Evolutionary conservation across 2,888 invertebrate species (phyloP), one percentile per base, ranked within the genome.

Genomic region (Dryococelus australis): DNA sequence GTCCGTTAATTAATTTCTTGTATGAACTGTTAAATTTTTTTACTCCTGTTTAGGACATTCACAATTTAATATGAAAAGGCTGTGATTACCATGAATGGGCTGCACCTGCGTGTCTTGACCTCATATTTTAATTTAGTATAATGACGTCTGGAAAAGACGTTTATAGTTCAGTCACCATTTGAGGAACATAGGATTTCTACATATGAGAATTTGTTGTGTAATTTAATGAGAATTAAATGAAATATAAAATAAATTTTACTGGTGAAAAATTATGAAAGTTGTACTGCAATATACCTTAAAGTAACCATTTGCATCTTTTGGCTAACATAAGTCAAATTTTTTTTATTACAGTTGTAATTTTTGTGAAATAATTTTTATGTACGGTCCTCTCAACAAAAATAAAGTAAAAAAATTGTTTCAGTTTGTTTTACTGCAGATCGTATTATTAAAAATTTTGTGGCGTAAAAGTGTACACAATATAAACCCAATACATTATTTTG

Each of bases 351-450:
- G n/a, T 8, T n/a, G n/a, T n/a, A 65, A n/a, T 65, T 65, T 20
- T 65, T 65, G n/a, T 10, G 65, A 65, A 65, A 65, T 65, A 8
- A 65, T 65, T 65, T 65, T 65, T 65, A 65, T 65, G 65, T 65
- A 65, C 65, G 65, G 65, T 65, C n/a, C 65, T 65, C 65, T 65
- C 65, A 65, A 65, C 65, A 65, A 65, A 65, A 65, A 65, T 65
- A 65, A 65, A 65, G 65, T n/a, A 24, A 16, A 65, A 65, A 65
- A n/a, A 10, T 65, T 16, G n/a, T n/a, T 65, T 65, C n/a, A n/a
- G n/a, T 65, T 65, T 65, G 20, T 65, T 65, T 65, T 35, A 35
- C 35, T 35, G 35, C 35, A 35, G 35, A 35, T 35, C 1, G 4
- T 35, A 4, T 35, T 35, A 35, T 35, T n/a, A n/a, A n/a, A 35